These are phyloP conservation scores for Vollenhovia emeryi DNA, from an alignment of 1,140 invertebrate genomes.

Conservation along the genomic window DNA sequence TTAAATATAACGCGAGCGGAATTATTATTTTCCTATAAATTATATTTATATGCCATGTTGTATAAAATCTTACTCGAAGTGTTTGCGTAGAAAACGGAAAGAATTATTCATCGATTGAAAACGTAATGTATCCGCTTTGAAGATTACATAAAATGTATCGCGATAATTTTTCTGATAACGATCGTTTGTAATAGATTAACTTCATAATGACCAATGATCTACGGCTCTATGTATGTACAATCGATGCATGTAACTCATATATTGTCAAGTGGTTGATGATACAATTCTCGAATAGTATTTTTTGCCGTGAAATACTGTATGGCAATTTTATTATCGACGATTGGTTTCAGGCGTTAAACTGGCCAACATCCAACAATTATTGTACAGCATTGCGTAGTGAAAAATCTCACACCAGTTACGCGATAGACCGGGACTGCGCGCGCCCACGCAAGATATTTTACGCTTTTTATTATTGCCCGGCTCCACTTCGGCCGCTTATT, in stretches of 20 bases:
- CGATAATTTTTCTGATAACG: not conserved
- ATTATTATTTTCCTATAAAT: too few relatives aligned
- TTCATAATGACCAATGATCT: not conserved
- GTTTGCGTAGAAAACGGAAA: not conserved
- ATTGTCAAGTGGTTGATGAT: constrained; percentile 62
- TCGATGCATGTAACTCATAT: constrained; percentile 29
- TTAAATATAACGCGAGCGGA: too few relatives aligned
- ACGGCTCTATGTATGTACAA: not conserved
- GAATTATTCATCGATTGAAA: not conserved
- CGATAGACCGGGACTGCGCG: constrained; percentile 35
- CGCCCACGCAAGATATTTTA: constrained; percentile 42
- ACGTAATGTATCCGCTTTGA: not conserved
- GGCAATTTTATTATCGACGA: constrained; percentile 68
- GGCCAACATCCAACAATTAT: constrained; percentile 63
- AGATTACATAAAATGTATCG: not conserved
- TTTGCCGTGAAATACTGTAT: constrained; percentile 65
- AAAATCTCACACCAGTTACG: constrained; percentile 66
- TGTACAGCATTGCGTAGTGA: constrained; percentile 60
- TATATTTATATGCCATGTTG: not conserved
- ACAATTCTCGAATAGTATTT: constrained; percentile 51
- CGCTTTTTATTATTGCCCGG: constrained; percentile 49
- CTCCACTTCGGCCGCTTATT: constrained; percentile 45
- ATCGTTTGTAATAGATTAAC: not conserved
- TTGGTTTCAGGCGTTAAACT: constrained; percentile 70
- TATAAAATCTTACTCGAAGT: not conserved